Evolutionary conservation across 2,113 vertebrate species (phyloP).

Genomic region (Clarias gariepinus): DNA sequence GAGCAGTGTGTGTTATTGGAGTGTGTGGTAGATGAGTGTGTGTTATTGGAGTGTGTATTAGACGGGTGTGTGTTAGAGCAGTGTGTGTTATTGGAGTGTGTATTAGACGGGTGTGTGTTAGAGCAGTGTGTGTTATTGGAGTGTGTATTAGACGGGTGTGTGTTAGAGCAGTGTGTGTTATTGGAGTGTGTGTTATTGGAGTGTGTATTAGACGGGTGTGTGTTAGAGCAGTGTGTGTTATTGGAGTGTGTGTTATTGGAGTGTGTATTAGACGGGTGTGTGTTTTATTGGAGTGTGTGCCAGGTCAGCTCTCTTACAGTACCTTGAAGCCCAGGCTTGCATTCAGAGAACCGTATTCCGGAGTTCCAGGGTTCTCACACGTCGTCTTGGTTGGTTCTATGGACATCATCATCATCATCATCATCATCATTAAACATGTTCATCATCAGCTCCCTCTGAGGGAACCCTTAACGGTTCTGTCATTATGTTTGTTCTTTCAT

Average conservation of each 20-base stretch:
- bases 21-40: background rate
- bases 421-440: background rate
- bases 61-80: background rate
- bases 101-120: background rate
- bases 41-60: background rate
- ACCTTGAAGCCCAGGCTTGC: conserved; percentile 94
- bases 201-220: no score
- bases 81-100: no score
- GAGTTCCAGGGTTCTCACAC: conserved; percentile 93
- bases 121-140: background rate
- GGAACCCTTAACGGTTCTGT: background rate
- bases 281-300: background rate
- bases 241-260: no score
- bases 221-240: no score
- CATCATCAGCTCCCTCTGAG: background rate
- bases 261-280: no score
- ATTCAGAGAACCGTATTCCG: conserved; percentile 90
- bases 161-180: no score
- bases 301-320: conserved; percentile 56
- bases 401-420: conserved; percentile 35
- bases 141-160: background rate
- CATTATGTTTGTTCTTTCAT: background rate
- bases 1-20: background rate
- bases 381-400: conserved; percentile 87
- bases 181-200: no score